Percentiles rank a stretch among this genome's conserved stretches.
These are phyloP conservation scores for Agrypnia vestita DNA, from an alignment of 1,140 invertebrate genomes.

Conservation along the genomic window DNA sequence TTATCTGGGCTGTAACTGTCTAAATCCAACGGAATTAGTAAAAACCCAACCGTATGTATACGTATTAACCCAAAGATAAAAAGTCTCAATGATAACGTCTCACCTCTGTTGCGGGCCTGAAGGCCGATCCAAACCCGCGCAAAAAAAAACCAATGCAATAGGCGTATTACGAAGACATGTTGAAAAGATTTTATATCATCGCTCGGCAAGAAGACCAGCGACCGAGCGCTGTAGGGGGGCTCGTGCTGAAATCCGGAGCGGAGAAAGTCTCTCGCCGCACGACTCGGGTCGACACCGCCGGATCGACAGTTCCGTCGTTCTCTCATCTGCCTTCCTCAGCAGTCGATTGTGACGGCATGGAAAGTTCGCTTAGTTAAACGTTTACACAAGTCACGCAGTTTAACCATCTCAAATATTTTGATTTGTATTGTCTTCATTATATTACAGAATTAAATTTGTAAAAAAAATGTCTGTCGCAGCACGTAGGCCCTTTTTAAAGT, in stretches of 20 bases:
- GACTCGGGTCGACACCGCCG: background rate
- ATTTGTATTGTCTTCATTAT: no score
- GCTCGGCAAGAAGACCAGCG: background rate
- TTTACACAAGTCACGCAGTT: no score
- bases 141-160: background rate
- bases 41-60: background rate
- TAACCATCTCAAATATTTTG: no score
- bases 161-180: background rate
- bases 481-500: no score
- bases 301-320: background rate
- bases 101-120: background rate
- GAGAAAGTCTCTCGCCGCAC: slow-evolving; percentile 26
- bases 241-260: background rate
- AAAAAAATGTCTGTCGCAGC: no score
- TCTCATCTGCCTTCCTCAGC: background rate
- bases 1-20: no score
- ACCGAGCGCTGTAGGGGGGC: background rate
- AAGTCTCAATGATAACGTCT: background rate
- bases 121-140: background rate
- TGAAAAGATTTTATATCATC: slow-evolving; percentile 19
- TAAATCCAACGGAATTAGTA: no score
- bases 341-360: background rate
- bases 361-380: background rate
- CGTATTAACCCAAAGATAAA: background rate
- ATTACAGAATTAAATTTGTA: no score